Base-by-base conservation (phyloP, 2,797 vertebrate species). In the Echiichthys vipera region DNA sequence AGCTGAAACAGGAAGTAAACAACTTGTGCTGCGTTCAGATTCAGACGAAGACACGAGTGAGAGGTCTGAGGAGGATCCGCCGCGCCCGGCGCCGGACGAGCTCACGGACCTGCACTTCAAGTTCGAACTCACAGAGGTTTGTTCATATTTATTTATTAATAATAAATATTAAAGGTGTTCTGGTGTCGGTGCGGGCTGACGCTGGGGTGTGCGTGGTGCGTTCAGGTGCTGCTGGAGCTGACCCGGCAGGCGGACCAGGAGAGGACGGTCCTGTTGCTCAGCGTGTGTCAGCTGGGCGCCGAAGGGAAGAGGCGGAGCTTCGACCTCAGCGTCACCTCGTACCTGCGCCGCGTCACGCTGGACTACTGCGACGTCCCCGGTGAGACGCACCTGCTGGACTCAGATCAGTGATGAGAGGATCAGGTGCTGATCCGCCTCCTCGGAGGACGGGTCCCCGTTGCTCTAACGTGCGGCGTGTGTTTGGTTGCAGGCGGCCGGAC, bases 61-160 rank as follows among this genome's bases (percentile, higher is more conserved):
- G 89, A 89, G 36, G 58, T 90, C 91, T 2, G 90, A 94, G 14
- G 93, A 94, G 12, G 93, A 93, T 0, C 81, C 65, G 2, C 91
- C 89, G 70, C 77, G 54, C 56, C 62, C 54, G 0, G 53, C 79
- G 14, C n/a, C 56, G 76, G 97, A 98, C 67, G 97, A 98, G 5
- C 94, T 99, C 57, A 95, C 93, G 0, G 94, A 96, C 74, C 80
- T 98, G 57, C 93, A 96, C 27, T 88, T 99, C 76, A 96, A 96
- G 72, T 98, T 99, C 90, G 98, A 99, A 95, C 92, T 98, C 80
- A 96, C 93, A 93, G 95, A 95, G 91, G 98, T 96, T 77, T 0
- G 87, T 71, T 20, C 30, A 32, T 32, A 32, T 32, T 32, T 32
- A 32, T n/a, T n/a, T n/a, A n/a, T n/a, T n/a, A n/a, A n/a, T n/a